Base-by-base conservation (phyloP, 92 coral and sea anemone genomes). In the Anthopleura xanthogrammica region DNA sequence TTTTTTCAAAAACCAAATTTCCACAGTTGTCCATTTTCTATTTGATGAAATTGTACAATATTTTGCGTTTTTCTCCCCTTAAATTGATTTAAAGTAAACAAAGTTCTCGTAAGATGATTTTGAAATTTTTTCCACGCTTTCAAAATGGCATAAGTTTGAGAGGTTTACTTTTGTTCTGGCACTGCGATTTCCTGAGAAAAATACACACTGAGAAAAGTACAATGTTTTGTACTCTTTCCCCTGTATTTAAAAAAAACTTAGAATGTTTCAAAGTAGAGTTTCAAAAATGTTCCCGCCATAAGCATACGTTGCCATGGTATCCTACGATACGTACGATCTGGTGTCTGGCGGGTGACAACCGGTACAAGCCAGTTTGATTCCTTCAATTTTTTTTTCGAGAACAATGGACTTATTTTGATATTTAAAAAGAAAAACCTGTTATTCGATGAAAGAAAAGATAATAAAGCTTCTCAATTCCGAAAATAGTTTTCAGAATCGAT, bases 271-370 rank as follows among this genome's bases (percentile, higher is more conserved):
- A 62, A 62, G 14, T 2, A 62, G 23, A 62, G 14, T 23, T 68
- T 29, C 11, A 9, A 36, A 29, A 10, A 29, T 36, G 1, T 17
- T 75, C 78, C 78, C 78, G 55, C 78, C 78, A 17, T 42, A 42
- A 40, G 22, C 78, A 2, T 16, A 19, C 48, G 84, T 81, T 81
- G 36, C 84, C 50, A 81, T 60, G 78, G 83, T 77, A 58, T 23
- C 14, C 41, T 16, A 3, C 81, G 4, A 52, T 41, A 36, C 72
- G 24, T 65, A 57, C 43, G 65, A 79, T 70, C 82, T 79, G 82
- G 82, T 79, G 72, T 77, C 65, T 68, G 60, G n/a, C 84, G 42
- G 84, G 84, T 81, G 65, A 24, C 55, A 68, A 52, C 84, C 74
- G 77, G 84, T 81, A 70, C 17, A 24, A 81, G 19, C 77, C 84